Evolutionary conservation across 2,888 invertebrate species (phyloP), one percentile per base, ranked within the genome.

Genomic region (Andrena minutula): DNA sequence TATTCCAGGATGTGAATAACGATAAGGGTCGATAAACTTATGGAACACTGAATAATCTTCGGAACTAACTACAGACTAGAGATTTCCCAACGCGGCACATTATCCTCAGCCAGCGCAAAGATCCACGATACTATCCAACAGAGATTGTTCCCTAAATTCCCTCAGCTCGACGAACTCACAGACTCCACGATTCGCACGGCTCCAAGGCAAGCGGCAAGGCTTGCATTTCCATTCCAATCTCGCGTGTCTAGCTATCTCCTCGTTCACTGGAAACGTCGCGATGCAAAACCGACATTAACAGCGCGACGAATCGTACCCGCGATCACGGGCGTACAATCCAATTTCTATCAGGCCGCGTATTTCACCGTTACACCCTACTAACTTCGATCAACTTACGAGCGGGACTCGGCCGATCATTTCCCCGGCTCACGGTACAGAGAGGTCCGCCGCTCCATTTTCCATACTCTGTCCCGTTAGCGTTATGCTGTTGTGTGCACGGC

Each of bases 401-500:
- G 51, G 47, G 56, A 56, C 51, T 73, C 12, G 23, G 32, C 2
- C 49, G 58, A 63, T 81, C 72, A 76, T 83, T 79, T 75, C 77
- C 72, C 7, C 10, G 2, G 2, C 10, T 12, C 10, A 16, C 8
- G 41, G 35, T 12, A 8, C 7, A 60, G 23, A n/a, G 35, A 51
- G 51, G 20, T 8, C 10, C 47, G 16, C 68, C 20, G 47, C n/a
- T 71, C 79, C 79, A 71, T 82, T 86, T 79, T 84, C 86, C 76
- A 84, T 81, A 61, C 72, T 30, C 53, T 63, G 64, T 81, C 61
- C 64, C 70, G 79, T 75, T 73, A 58, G 35, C 64, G 85, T 83
- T 85, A 81, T 79, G 77, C 83, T 64, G 77, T 68, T 82, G 84
- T 79, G 81, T 84, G 79, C 71, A 79, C 83, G 75, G 58, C 75